Percentiles rank a stretch among this genome's conserved stretches.
phyloP scores from a whole-genome alignment of 2,113 vertebrate species.

The Hystrix cristata region DNA sequence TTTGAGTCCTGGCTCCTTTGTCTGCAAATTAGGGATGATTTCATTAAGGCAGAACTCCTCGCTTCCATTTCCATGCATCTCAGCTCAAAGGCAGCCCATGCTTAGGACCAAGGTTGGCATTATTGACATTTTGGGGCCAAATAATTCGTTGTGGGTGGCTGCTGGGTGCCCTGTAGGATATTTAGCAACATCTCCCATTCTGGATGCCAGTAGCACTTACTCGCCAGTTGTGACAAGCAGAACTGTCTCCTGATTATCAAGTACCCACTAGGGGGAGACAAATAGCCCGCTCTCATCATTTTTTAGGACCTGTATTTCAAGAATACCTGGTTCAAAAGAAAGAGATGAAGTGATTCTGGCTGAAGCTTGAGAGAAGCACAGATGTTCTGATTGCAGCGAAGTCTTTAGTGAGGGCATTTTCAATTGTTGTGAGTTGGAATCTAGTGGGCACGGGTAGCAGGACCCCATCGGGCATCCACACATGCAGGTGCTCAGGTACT shows the following conservation, averaged over 20 bases:
- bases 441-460: neutral
- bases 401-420: neutral
- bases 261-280: neutral
- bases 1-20: neutral
- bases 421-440: neutral
- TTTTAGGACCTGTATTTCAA: neutral
- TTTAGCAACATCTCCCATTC: neutral
- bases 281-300: neutral
- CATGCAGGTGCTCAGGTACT: too few species aligned
- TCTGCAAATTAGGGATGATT: neutral
- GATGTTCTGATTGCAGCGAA: neutral
- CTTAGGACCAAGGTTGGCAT: neutral
- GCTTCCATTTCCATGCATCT: neutral
- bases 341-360: neutral
- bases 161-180: neutral
- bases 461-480: neutral
- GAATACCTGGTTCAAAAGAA: neutral
- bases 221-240: neutral
- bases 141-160: neutral
- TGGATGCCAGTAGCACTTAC: neutral
- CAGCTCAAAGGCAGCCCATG: neutral
- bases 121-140: neutral
- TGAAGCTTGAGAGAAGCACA: neutral
- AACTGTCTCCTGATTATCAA: neutral
- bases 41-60: neutral